These are phyloP conservation scores for Moxostoma hubbsi DNA, from an alignment of 2,797 vertebrate species.

Conservation along the genomic window DNA sequence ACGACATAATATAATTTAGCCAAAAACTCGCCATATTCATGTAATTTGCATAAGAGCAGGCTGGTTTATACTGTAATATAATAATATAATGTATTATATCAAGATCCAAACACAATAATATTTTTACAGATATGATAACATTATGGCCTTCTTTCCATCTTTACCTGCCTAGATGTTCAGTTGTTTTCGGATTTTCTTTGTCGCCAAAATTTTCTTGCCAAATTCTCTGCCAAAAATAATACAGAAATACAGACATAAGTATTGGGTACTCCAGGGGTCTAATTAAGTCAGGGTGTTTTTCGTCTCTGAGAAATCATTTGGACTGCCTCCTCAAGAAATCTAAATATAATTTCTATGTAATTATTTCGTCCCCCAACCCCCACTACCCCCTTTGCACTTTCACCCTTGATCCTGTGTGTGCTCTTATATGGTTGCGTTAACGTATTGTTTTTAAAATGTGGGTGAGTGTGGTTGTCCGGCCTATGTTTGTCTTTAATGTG, in stretches of 20 bases:
- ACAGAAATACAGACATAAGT: conserved; percentile 44
- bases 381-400: background rate
- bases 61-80: background rate
- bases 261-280: conserved; percentile 57
- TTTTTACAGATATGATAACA: conserved; percentile 1
- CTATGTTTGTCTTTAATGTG: conserved; percentile 2
- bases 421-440: conserved; percentile 20
- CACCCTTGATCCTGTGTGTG: conserved; percentile 21
- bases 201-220: background rate
- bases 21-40: too few species aligned
- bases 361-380: conserved; percentile 43
- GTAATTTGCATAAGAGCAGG: too few species aligned
- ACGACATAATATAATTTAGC: too few species aligned
- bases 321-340: conserved; percentile 43
- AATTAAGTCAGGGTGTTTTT: conserved; percentile 62
- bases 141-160: conserved; percentile 1
- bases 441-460: background rate
- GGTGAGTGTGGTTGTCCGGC: background rate
- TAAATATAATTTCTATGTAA: conserved; percentile 54
- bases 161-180: conserved; percentile 19
- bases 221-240: conserved; percentile 34
- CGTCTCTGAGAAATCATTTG: conserved; percentile 52
- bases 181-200: conserved; percentile 11
- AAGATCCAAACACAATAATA: background rate
- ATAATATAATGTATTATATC: background rate